A percentile compares a stretch with the other conserved stretches of the same genome.
Conservation (phyloP, 2,888 invertebrate species). For the Leucania comma region DNA sequence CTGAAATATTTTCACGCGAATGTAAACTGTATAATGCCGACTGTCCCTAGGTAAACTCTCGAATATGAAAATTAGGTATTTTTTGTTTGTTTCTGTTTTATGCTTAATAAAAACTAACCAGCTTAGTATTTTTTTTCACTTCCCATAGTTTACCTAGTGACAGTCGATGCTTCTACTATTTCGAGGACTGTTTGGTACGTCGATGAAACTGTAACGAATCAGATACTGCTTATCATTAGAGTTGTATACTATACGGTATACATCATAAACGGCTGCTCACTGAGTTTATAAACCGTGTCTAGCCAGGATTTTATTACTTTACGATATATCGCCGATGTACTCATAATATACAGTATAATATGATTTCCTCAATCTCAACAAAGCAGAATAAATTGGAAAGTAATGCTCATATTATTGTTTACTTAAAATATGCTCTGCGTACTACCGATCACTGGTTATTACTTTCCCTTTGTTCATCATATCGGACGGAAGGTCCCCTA, state of each 20-base stretch:
- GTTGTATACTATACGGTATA: not conserved
- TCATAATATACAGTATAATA: not conserved
- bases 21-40: too few relatives aligned
- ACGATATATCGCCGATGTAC: not conserved
- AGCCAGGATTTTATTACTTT: not conserved
- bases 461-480: slow-evolving; percentile 43
- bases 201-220: not conserved
- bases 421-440: slow-evolving; percentile 8
- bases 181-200: not conserved
- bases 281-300: not conserved
- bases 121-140: too few relatives aligned
- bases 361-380: not conserved
- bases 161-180: too few relatives aligned
- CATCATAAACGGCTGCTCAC: not conserved
- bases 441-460: slow-evolving; percentile 33
- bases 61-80: too few relatives aligned
- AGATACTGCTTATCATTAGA: not conserved
- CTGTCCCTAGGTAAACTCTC: too few relatives aligned
- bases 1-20: slow-evolving; percentile 38
- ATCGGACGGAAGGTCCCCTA: slow-evolving; percentile 39
- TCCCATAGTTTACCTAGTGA: too few relatives aligned
- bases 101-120: too few relatives aligned
- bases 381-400: not conserved
- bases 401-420: slow-evolving; percentile 6
- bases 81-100: too few relatives aligned